These are phyloP conservation scores for Apis cerana DNA, from an alignment of 1,140 invertebrate genomes.

Conservation along the genomic window DNA sequence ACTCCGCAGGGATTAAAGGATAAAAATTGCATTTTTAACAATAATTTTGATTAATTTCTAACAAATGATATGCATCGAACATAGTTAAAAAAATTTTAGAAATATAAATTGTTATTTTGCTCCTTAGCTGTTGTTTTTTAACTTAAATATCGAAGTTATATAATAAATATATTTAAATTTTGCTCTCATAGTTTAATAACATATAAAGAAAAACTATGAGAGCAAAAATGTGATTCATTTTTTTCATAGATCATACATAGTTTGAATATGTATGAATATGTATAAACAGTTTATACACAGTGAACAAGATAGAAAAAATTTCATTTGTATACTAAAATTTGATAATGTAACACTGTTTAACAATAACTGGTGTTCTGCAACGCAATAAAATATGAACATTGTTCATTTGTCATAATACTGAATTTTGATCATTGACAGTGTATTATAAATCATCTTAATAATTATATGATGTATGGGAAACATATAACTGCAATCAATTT, in stretches of 20 bases:
- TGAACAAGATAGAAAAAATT: conserved; percentile 20
- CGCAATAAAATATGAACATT: conserved; percentile 28
- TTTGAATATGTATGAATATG: background rate
- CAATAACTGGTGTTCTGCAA: background rate
- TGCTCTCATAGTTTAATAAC: conserved; percentile 36
- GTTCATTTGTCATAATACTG: conserved; percentile 8
- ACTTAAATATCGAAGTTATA: conserved; percentile 16
- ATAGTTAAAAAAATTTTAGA: conserved; percentile 2
- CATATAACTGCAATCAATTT: conserved; percentile 59
- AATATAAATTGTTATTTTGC: conserved; percentile 11
- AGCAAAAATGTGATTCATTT: conserved; percentile 17
- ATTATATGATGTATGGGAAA: conserved; percentile 60
- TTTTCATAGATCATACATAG: background rate
- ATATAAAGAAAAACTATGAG: conserved; percentile 32
- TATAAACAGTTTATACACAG: conserved; percentile 9
- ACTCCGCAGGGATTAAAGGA: conserved; percentile 6
- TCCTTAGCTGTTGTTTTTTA: background rate
- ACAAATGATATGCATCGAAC: conserved; percentile 34
- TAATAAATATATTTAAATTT: conserved; percentile 25
- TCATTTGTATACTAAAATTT: background rate
- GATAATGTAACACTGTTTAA: background rate
- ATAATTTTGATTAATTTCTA: conserved; percentile 8
- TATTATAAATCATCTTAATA: conserved; percentile 60
- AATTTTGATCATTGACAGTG: conserved; percentile 30
- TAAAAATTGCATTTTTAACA: conserved; percentile 21